These are phyloP conservation scores for Rutpela maculata DNA, from an alignment of 2,888 invertebrate genomes.

Conservation along the genomic window DNA sequence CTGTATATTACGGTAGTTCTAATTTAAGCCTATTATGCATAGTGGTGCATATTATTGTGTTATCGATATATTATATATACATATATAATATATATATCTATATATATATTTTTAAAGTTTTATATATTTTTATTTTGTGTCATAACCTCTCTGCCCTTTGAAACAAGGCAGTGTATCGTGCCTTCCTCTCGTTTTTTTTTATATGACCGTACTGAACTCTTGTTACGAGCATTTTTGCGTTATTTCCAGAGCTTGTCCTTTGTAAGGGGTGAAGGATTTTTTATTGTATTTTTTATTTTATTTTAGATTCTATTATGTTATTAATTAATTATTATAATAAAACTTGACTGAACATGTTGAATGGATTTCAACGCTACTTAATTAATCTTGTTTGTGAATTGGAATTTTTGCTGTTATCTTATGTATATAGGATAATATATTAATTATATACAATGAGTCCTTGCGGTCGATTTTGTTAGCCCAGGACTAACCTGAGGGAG, in stretches of 20 bases:
- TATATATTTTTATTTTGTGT: conserved; percentile 65
- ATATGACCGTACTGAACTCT: conserved; percentile 69
- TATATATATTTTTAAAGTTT: conserved; percentile 61
- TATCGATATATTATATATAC: conserved; percentile 56
- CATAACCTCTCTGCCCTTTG: conserved; percentile 71
- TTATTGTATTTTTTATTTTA: conserved; percentile 54
- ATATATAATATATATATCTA: conserved; percentile 57
- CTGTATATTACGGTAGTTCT: conserved; percentile 58
- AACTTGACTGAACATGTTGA: conserved; percentile 64
- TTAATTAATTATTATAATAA: conserved; percentile 45
- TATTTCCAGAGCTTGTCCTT: conserved; percentile 56
- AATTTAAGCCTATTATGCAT: conserved; percentile 52
- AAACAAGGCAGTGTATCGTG: conserved; percentile 71
- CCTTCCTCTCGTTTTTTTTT: conserved; percentile 72
- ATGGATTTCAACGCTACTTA: conserved; percentile 59
- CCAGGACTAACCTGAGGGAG: conserved; percentile 74
- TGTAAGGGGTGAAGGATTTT: conserved; percentile 61
- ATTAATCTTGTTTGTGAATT: conserved; percentile 63
- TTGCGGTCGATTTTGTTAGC: conserved; percentile 73
- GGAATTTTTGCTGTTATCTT: conserved; percentile 65
- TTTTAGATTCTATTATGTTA: conserved; percentile 52
- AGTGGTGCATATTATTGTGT: conserved; percentile 56
- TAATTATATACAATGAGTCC: conserved; percentile 66
- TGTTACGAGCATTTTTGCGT: conserved; percentile 44
- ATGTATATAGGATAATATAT: conserved; percentile 61